phyloP scores from a whole-genome alignment of 2,888 invertebrate species.

The Metopia argyrocephala region DNA sequence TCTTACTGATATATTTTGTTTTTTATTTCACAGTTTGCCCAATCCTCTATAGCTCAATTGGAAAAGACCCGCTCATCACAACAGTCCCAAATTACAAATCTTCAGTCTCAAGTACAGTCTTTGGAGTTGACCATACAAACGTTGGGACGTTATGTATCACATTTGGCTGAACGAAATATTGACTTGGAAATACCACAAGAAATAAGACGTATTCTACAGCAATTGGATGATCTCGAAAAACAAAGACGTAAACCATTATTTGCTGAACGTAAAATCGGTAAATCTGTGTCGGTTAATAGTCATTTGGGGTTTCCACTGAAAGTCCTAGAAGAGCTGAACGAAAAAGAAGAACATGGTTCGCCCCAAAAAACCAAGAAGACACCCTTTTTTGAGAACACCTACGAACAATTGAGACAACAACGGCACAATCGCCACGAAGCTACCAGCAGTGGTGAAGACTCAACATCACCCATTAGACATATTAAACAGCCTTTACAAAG shows the following conservation, averaged over 20 bases:
- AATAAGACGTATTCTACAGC: slow-evolving; percentile 86
- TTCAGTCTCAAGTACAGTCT: slow-evolving; percentile 86
- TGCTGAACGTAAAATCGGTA: slow-evolving; percentile 77
- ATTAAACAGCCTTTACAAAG: slow-evolving; percentile 74
- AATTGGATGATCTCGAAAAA: slow-evolving; percentile 79
- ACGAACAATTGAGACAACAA: slow-evolving; percentile 85
- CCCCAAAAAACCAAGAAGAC: slow-evolving; percentile 78
- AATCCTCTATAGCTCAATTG: slow-evolving; percentile 80
- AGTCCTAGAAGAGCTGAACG: slow-evolving; percentile 78
- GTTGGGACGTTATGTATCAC: slow-evolving; percentile 86
- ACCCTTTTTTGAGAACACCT: slow-evolving; percentile 84
- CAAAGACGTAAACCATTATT: slow-evolving; percentile 77
- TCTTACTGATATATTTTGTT: neutral
- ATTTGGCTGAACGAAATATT: slow-evolving; percentile 82
- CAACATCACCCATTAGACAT: slow-evolving; percentile 69
- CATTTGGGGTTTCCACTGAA: slow-evolving; percentile 78
- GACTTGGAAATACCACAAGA: slow-evolving; percentile 86
- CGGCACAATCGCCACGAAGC: slow-evolving; percentile 75
- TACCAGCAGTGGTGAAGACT: slow-evolving; percentile 75
- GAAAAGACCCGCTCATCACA: slow-evolving; percentile 83
- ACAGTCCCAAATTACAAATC: slow-evolving; percentile 82
- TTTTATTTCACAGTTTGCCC: slow-evolving; percentile 73
- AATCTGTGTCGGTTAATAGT: slow-evolving; percentile 78
- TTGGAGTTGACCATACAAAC: slow-evolving; percentile 87
- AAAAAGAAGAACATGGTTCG: slow-evolving; percentile 79